phyloP scores from a whole-genome alignment of 1,140 invertebrate species.

The Drosophila setifemur region DNA sequence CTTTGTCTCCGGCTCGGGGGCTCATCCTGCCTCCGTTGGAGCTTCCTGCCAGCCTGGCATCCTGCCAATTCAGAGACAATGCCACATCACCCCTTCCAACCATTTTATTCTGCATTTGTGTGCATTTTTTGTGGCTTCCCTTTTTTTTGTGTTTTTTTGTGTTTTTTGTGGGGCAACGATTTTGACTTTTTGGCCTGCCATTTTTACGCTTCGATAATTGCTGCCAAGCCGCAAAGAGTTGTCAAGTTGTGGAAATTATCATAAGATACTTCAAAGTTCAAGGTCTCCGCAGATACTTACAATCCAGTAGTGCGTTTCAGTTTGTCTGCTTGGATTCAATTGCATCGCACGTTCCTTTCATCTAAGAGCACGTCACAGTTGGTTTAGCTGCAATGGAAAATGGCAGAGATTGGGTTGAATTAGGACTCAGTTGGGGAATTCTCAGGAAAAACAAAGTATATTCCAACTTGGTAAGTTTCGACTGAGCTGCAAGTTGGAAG shows the following conservation, averaged over 20 bases:
- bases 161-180: conserved; percentile 54
- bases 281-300: conserved; percentile 57
- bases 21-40: conserved; percentile 14
- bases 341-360: conserved; percentile 80
- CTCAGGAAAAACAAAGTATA: conserved; percentile 4
- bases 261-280: conserved; percentile 50
- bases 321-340: conserved; percentile 79
- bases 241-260: conserved; percentile 28
- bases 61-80: conserved; percentile 55
- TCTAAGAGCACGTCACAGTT: conserved; percentile 74
- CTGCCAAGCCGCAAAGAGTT: conserved; percentile 17
- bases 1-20: conserved; percentile 36
- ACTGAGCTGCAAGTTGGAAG: background rate
- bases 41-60: conserved; percentile 42
- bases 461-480: background rate
- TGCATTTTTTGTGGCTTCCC: conserved; percentile 11
- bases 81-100: conserved; percentile 38
- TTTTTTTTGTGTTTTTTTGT: background rate
- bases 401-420: conserved; percentile 9
- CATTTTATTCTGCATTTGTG: conserved; percentile 22
- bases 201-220: conserved; percentile 64
- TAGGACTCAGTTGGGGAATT: background rate
- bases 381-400: conserved; percentile 51
- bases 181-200: conserved; percentile 20
- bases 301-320: conserved; percentile 82